Percentiles rank a stretch among this genome's conserved stretches.
Conservation (phyloP, 2,113 vertebrate genomes). For the Illadopsis cleaveri region DNA sequence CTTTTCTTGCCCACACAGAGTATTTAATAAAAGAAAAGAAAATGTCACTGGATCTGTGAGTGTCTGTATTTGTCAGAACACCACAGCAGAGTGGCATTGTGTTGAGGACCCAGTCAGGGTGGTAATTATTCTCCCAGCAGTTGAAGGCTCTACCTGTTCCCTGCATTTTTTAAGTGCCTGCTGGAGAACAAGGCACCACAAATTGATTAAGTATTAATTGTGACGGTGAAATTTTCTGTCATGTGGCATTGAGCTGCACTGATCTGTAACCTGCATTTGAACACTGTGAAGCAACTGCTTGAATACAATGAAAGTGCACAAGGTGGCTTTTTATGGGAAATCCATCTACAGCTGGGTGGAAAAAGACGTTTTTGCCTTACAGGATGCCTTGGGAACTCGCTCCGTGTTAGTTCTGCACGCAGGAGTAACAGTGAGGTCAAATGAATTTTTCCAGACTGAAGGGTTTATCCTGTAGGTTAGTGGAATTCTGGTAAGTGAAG, state of each 20-base stretch:
- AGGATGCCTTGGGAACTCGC: background rate
- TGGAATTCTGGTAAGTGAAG: background rate
- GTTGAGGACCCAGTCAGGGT: constrained; percentile 10
- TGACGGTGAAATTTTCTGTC: background rate
- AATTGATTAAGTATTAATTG: constrained; percentile 50
- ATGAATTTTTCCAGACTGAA: background rate
- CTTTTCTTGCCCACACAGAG: constrained; percentile 23
- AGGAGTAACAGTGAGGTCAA: background rate
- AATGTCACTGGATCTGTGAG: background rate
- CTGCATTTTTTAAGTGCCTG: constrained; percentile 28
- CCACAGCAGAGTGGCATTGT: background rate
- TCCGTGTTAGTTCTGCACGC: background rate
- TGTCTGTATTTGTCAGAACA: constrained; percentile 28
- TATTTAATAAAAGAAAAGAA: constrained; percentile 24
- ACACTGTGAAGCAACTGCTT: background rate
- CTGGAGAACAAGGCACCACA: background rate
- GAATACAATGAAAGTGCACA: background rate
- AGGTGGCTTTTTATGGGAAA: background rate
- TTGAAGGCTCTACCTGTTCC: background rate
- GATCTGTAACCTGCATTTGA: background rate
- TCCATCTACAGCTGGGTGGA: background rate
- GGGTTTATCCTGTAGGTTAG: background rate
- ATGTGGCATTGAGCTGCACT: background rate
- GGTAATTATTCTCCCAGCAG: constrained; percentile 42
- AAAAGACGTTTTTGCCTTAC: background rate